These are phyloP conservation scores for Isichthys henryi DNA, from an alignment of 2,113 vertebrate species.

Conservation along the genomic window DNA sequence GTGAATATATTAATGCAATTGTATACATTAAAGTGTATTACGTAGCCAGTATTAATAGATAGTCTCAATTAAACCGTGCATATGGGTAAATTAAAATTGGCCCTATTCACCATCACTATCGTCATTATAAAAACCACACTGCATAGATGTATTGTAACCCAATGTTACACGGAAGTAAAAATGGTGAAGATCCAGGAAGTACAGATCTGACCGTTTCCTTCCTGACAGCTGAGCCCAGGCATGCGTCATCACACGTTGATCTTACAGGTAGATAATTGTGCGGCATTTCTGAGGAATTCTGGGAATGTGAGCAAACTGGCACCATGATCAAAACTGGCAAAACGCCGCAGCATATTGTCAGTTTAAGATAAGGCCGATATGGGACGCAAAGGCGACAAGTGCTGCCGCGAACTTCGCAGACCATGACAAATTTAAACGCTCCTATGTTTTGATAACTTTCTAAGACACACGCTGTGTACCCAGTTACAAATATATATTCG, in stretches of 20 bases:
- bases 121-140: not conserved
- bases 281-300: constrained; percentile 2
- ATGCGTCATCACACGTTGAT: not conserved
- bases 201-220: not conserved
- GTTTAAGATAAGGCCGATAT: not conserved
- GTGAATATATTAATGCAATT: not conserved
- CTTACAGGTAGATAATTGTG: not conserved
- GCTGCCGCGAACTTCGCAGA: not conserved
- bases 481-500: not conserved
- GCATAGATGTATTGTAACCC: not conserved
- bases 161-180: not conserved
- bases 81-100: not conserved
- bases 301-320: not conserved
- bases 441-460: not conserved
- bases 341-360: not conserved
- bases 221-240: not conserved
- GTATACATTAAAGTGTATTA: not conserved
- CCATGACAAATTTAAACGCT: not conserved
- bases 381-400: not conserved
- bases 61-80: not conserved
- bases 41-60: not conserved
- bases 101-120: not conserved
- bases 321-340: not conserved
- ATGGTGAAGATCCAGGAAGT: not conserved
- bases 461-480: not conserved